Percentiles rank a stretch among this genome's conserved stretches.
These are phyloP conservation scores for Pangasianodon hypophthalmus DNA, from an alignment of 2,113 vertebrate species.

Conservation along the genomic window DNA sequence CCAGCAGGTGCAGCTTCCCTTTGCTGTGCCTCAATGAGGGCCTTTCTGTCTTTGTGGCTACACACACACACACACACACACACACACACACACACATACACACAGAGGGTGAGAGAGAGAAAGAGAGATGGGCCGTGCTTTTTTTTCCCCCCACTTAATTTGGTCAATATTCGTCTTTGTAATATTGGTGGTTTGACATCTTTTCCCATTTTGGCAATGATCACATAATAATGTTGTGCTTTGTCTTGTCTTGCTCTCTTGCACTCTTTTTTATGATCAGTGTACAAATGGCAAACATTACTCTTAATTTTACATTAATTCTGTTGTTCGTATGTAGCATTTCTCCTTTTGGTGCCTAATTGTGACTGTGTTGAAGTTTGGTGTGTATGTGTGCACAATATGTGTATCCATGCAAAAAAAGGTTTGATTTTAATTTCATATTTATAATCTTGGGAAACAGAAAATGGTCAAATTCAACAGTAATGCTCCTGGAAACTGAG, in stretches of 20 bases:
- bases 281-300: not conserved
- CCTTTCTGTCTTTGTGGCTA: not conserved
- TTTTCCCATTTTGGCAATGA: not conserved
- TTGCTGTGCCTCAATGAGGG: constrained; percentile 7
- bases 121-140: not conserved
- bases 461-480: not conserved
- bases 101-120: not conserved
- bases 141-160: too few relatives aligned
- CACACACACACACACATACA: not conserved
- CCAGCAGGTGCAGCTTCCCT: not conserved
- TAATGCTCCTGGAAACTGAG: not conserved
- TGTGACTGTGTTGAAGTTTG: not conserved
- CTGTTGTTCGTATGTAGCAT: not conserved
- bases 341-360: too few relatives aligned
- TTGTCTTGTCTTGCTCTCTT: not conserved
- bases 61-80: constrained; percentile 13
- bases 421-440: too few relatives aligned
- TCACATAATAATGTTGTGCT: too few relatives aligned
- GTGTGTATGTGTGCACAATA: not conserved
- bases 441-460: not conserved
- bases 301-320: not conserved
- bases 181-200: not conserved
- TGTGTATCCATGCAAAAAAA: not conserved
- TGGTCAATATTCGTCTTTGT: not conserved
- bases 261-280: not conserved